Evolutionary conservation across 1,140 invertebrate species (phyloP), one percentile per base, ranked within the genome.

Genomic region (Drosophila kepulauana): DNA sequence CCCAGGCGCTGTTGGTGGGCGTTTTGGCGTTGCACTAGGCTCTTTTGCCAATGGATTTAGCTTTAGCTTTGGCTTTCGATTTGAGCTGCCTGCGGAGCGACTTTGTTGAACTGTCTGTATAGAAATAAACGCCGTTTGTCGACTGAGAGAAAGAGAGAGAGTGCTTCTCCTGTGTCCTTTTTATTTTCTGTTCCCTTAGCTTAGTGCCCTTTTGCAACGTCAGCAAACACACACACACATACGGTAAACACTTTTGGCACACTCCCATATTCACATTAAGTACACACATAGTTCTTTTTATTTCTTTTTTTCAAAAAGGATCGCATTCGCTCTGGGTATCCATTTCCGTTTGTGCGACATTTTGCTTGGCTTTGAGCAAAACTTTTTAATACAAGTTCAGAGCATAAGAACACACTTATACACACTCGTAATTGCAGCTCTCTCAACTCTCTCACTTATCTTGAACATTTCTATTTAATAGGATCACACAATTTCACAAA

Each of bases 361-460:
- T 76, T 84, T 54, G 73, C 64, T 81, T 70, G 58, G 61, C 67
- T 57, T 54, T 46, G 65, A 76, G 74, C 48, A 70, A 80, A 25
- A 25, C 20, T 56, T 80, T 77, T 84, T 77, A 73, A 77, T 77
- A 71, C 56, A 25, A 38, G 28, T 52, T 5, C 35, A 10, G 7
- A 15, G 46, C 2, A 3, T 49, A 25, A 8, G 35, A 38, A 38
- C 20, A 4, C 10, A 7, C n/a, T 43, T 13, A n/a, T 43, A 43
- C 20, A 25, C 20, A 25, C 13, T 52, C 49, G 25, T 81, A 81
- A 85, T 85, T 85, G 74, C 81, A 68, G 64, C 56, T 80, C 81
- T 77, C 48, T 28, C 7, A 43, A 1, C 49, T 38, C 5, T 33
- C 33, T 33, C 33, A 54, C 59, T 70, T 48, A 54, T 48, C 58